Evolutionary conservation across 2,113 vertebrate species (phyloP).

Genomic region (Cebidichthys violaceus): DNA sequence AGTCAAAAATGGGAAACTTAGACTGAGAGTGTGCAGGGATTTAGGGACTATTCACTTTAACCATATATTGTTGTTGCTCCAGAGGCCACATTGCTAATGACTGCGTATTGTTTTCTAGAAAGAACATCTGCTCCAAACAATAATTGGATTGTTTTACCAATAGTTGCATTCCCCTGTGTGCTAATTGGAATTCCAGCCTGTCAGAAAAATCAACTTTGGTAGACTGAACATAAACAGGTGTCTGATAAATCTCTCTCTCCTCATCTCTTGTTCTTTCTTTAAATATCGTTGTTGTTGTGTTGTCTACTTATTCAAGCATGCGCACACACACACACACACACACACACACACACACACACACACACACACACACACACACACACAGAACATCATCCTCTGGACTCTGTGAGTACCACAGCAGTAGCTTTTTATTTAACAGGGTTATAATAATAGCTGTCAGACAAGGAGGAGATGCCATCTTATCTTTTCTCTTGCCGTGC

Average conservation of each 20-base stretch:
- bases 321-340: not conserved
- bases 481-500: constrained; percentile 38
- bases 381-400: constrained; percentile 6
- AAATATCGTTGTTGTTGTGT: not conserved
- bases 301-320: constrained; percentile 10
- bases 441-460: constrained; percentile 55
- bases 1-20: constrained; percentile 22
- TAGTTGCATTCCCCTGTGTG: constrained; percentile 57
- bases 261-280: not conserved
- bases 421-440: constrained; percentile 38
- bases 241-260: constrained; percentile 30
- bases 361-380: not conserved
- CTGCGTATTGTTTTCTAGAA: constrained; percentile 49
- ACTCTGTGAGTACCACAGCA: constrained; percentile 43
- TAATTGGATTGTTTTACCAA: constrained; percentile 73
- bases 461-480: constrained; percentile 46
- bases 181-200: constrained; percentile 65
- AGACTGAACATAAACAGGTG: constrained; percentile 64
- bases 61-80: constrained; percentile 39
- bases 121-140: constrained; percentile 72
- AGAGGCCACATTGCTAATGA: constrained; percentile 50
- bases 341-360: not conserved
- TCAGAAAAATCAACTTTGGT: constrained; percentile 68
- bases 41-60: constrained; percentile 34
- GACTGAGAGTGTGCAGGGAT: constrained; percentile 16